Conservation (phyloP, 2,888 invertebrate genomes). For the Trichopria drosophilae region DNA sequence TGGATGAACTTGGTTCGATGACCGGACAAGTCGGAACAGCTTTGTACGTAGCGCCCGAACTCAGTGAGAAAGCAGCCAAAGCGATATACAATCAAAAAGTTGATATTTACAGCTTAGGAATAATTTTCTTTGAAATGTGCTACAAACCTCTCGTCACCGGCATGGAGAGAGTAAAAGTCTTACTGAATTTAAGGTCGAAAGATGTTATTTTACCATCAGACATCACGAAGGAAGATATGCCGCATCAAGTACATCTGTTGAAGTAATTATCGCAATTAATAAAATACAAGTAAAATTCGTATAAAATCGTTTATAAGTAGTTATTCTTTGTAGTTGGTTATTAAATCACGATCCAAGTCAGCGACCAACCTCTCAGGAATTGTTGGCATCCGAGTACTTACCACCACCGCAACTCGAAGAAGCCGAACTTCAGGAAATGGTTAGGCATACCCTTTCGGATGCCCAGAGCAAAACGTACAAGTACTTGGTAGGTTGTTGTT, state of each 20-base stretch:
- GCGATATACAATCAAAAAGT: constrained; percentile 87
- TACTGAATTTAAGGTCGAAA: constrained; percentile 72
- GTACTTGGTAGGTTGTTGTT: constrained; percentile 67
- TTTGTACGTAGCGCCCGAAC: constrained; percentile 92
- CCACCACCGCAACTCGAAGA: constrained; percentile 88
- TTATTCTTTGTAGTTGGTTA: constrained; percentile 65
- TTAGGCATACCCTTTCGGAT: constrained; percentile 80
- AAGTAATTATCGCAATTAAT: constrained; percentile 59
- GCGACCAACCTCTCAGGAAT: constrained; percentile 83
- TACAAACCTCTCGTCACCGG: constrained; percentile 80
- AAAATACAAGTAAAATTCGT: constrained; percentile 20
- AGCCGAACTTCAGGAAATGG: constrained; percentile 78
- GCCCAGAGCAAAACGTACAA: constrained; percentile 80
- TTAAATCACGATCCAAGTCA: constrained; percentile 81
- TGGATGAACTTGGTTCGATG: constrained; percentile 60
- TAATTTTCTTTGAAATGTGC: constrained; percentile 96
- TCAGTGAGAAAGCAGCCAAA: constrained; percentile 70
- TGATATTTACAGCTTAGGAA: constrained; percentile 72
- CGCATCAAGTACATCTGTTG: constrained; percentile 65
- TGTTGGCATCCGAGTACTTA: constrained; percentile 79
- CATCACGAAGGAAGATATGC: constrained; percentile 64
- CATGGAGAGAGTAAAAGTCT: constrained; percentile 84
- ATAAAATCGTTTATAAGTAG: constrained; percentile 27
- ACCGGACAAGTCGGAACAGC: constrained; percentile 92
- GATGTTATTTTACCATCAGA: constrained; percentile 73